Percentiles rank a stretch among this genome's conserved stretches.
Evolutionary conservation across 2,888 invertebrate genomes (phyloP).

Genomic region (Pandemis cinnamomeana): DNA sequence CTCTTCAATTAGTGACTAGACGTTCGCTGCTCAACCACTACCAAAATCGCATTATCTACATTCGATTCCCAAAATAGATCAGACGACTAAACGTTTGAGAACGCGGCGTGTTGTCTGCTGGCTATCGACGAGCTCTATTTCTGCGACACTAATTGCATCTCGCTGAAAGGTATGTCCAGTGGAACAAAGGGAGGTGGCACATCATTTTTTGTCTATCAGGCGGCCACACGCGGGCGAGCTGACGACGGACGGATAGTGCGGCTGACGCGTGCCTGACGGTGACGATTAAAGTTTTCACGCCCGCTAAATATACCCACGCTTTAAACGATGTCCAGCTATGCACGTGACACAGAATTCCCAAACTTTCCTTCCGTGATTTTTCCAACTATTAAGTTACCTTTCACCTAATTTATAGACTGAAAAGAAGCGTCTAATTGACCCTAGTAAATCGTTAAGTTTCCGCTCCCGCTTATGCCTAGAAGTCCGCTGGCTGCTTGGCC

Average conservation of each 20-base stretch:
- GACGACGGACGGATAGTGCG: slow-evolving; percentile 77
- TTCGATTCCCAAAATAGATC: slow-evolving; percentile 83
- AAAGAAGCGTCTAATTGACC: neutral
- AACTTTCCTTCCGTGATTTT: slow-evolving; percentile 8
- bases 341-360: slow-evolving; percentile 14
- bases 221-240: slow-evolving; percentile 76
- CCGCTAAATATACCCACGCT: slow-evolving; percentile 72
- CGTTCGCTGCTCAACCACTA: neutral
- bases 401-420: neutral
- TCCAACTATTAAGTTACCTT: neutral
- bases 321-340: slow-evolving; percentile 55
- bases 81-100: slow-evolving; percentile 77
- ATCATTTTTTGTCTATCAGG: slow-evolving; percentile 78
- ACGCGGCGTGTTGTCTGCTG: slow-evolving; percentile 73
- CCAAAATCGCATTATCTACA: slow-evolving; percentile 49
- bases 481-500: slow-evolving; percentile 46
- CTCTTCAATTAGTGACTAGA: neutral
- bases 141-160: slow-evolving; percentile 82
- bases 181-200: slow-evolving; percentile 83
- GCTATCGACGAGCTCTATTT: slow-evolving; percentile 80
- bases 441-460: neutral
- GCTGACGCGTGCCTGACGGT: slow-evolving; percentile 68
- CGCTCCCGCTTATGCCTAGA: slow-evolving; percentile 49
- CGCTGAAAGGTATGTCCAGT: slow-evolving; percentile 84
- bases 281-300: slow-evolving; percentile 83